Evolutionary conservation across 2,113 vertebrate species (phyloP), one percentile per base, ranked within the genome.

Genomic region (Sterrhoptilus dennistouni): DNA sequence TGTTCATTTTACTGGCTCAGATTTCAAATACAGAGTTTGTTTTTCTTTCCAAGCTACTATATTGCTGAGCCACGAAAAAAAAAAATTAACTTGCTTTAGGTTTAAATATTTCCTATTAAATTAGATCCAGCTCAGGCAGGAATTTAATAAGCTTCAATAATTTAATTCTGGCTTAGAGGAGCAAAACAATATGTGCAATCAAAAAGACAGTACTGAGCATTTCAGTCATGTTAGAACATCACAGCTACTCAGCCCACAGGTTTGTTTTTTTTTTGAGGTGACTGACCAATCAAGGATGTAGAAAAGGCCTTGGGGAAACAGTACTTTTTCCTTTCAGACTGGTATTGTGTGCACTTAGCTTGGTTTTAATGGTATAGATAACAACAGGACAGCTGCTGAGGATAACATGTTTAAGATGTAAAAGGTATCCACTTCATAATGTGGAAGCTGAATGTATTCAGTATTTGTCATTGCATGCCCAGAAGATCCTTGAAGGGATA

Each of bases 81-180:
- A 66, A 74, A 75, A 79, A 79, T 60, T 45, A 94, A 83, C 40
- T 95, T 91, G 91, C 94, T 95, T 95, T 95, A 92, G 79, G 76
- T 97, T 97, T 97, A 97, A 97, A 74, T 95, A 94, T 94, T 97
- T 96, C 83, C 36, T 93, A 53, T 95, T 94, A 96, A 94, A 96
- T 94, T 96, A 93, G 60, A 91, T 83, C 95, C 90, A 87, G 75
- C 78, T 89, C 78, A 86, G 93, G 42, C 76, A 63, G 29, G 89
- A 61, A 95, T 95, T 94, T 97, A 97, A 96, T 89, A 78, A 90
- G 68, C 92, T 68, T 72, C 79, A 74, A 65, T 87, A 87, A 95
- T 96, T 87, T 97, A 93, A 96, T 96, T 91, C 84, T 96, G 66
- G 60, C 84, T 95, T 96, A 83, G 87, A 90, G 71, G 89, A 88